Evolutionary conservation across 2,113 vertebrate species (phyloP).

Genomic region (Notarius lentiginosus): DNA sequence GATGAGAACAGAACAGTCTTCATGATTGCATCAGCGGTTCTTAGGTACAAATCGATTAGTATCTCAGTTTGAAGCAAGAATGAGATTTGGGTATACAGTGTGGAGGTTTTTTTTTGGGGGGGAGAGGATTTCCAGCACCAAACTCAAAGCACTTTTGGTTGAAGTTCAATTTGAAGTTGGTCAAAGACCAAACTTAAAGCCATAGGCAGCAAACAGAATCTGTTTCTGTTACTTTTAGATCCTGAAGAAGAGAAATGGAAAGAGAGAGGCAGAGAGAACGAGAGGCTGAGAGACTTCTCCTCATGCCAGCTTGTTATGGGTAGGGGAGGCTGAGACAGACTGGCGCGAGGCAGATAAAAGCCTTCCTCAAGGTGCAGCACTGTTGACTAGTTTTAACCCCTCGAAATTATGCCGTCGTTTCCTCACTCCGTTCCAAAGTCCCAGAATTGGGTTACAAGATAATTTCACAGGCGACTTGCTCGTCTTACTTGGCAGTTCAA

Average conservation of each 20-base stretch:
- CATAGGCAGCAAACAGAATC: not conserved
- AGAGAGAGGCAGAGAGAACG: not conserved
- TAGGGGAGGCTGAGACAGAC: conserved; percentile 54
- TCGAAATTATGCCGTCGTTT: conserved; percentile 78
- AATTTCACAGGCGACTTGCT: conserved; percentile 84
- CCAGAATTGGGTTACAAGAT: conserved; percentile 82
- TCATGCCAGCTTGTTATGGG: conserved; percentile 53
- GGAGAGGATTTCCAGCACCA: not conserved
- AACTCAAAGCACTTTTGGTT: not conserved
- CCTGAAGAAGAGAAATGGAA: not conserved
- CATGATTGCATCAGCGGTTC: not conserved
- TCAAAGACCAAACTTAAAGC: not conserved
- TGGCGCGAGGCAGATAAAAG: conserved; percentile 63
- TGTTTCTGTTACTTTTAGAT: not conserved
- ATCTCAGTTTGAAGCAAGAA: not conserved
- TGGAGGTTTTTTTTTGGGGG: not conserved
- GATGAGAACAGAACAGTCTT: too few species aligned
- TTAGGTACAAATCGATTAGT: not conserved
- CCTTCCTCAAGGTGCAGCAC: conserved; percentile 72
- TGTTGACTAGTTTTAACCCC: conserved; percentile 71
- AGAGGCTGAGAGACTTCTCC: conserved; percentile 21
- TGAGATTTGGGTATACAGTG: not conserved
- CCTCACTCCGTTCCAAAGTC: conserved; percentile 77
- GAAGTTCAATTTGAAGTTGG: not conserved
- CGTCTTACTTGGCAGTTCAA: conserved; percentile 83